A percentile compares a stretch with the other conserved stretches of the same genome.
These are phyloP conservation scores for Plectrocnemia conspersa DNA, from an alignment of 1,140 invertebrate species.

Conservation along the genomic window DNA sequence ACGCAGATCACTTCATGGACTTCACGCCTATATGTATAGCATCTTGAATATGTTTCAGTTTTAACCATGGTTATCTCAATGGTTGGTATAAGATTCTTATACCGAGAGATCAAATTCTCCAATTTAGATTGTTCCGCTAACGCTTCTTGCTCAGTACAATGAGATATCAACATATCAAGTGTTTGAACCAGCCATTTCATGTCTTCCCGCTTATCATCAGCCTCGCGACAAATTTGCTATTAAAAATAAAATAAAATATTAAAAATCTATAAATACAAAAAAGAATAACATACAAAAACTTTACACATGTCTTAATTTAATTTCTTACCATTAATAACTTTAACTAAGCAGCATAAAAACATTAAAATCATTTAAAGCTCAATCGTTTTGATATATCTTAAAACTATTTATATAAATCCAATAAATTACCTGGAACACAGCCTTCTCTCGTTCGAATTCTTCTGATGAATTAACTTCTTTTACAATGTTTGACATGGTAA, in stretches of 20 bases:
- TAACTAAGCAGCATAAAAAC: slow-evolving; percentile 43
- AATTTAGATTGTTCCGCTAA: slow-evolving; percentile 73
- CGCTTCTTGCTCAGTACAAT: slow-evolving; percentile 74
- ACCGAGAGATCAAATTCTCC: slow-evolving; percentile 76
- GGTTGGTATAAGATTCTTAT: slow-evolving; percentile 85
- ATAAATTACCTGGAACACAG: slow-evolving; percentile 73
- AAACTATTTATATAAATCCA: background rate
- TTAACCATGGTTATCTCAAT: slow-evolving; percentile 90
- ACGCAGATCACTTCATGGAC: slow-evolving; percentile 78
- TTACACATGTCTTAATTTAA: background rate
- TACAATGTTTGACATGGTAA: slow-evolving; percentile 73
- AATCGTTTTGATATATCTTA: slow-evolving; percentile 3
- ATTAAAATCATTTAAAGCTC: background rate
- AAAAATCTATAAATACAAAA: slow-evolving; percentile 7
- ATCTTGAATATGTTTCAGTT: slow-evolving; percentile 86
- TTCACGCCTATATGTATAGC: slow-evolving; percentile 85
- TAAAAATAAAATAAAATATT: slow-evolving; percentile 30
- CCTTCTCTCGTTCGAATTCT: slow-evolving; percentile 84
- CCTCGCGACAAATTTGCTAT: slow-evolving; percentile 82
- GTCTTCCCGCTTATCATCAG: slow-evolving; percentile 82
- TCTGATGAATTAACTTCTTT: slow-evolving; percentile 78
- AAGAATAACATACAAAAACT: background rate
- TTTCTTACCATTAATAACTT: slow-evolving; percentile 56
- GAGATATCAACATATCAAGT: slow-evolving; percentile 77
- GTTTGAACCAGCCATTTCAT: slow-evolving; percentile 93